phyloP scores from a whole-genome alignment of 2,113 vertebrate genomes.

The Spea bombifrons region DNA sequence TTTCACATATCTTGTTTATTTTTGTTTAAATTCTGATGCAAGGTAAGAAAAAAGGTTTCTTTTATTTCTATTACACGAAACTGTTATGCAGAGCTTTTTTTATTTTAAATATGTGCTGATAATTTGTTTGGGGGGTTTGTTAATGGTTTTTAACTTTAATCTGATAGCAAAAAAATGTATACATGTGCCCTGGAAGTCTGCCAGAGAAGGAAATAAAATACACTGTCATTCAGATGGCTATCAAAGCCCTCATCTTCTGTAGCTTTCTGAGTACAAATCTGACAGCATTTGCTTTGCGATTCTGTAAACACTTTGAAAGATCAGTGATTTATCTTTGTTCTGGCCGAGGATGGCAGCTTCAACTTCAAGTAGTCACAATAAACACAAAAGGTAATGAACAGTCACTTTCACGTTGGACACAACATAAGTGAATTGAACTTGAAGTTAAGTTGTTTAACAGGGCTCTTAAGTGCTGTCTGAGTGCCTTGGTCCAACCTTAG shows the following conservation, averaged over 20 bases:
- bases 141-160: slow-evolving; percentile 37
- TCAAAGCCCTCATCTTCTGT: slow-evolving; percentile 29
- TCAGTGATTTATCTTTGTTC: slow-evolving; percentile 21
- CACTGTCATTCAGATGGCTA: slow-evolving; percentile 13
- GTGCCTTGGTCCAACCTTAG: not conserved
- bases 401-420: slow-evolving; percentile 32
- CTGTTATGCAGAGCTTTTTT: not conserved
- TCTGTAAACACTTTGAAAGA: slow-evolving; percentile 39
- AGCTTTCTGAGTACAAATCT: slow-evolving; percentile 11
- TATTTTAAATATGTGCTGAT: slow-evolving; percentile 13
- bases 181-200: slow-evolving; percentile 6
- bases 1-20: too few relatives aligned
- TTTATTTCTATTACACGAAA: too few relatives aligned
- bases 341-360: not conserved
- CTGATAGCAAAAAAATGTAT: slow-evolving; percentile 22
- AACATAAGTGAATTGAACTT: slow-evolving; percentile 26
- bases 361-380: slow-evolving; percentile 40
- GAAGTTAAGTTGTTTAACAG: slow-evolving; percentile 2
- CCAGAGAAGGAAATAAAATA: slow-evolving; percentile 36
- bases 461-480: slow-evolving; percentile 26
- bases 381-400: slow-evolving; percentile 5
- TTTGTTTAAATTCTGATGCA: not conserved
- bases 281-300: slow-evolving; percentile 34
- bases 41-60: slow-evolving; percentile 8
- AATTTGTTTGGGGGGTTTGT: slow-evolving; percentile 1